Conservation (phyloP, 2,888 invertebrate species). For the Plagodis dolabraria region DNA sequence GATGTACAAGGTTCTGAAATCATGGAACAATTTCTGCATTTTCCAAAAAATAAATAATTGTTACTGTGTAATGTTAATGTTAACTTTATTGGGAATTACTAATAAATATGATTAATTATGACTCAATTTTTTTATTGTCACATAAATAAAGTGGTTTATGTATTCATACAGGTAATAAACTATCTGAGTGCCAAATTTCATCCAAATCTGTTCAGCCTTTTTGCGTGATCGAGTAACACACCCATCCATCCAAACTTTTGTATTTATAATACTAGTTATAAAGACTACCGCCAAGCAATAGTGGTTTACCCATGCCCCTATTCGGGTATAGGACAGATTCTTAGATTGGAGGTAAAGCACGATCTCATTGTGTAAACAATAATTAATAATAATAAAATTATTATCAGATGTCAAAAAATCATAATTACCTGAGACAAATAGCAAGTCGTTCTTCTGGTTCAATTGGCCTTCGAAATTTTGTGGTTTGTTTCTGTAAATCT, state of each 20-base stretch:
- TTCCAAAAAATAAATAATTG: slow-evolving; percentile 15
- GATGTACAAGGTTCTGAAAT: slow-evolving; percentile 20
- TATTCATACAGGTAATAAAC: slow-evolving; percentile 11
- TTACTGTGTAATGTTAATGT: slow-evolving; percentile 20
- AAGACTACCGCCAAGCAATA: slow-evolving; percentile 26
- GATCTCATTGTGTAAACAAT: slow-evolving; percentile 15
- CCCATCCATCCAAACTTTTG: too few relatives aligned
- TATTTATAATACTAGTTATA: too few relatives aligned
- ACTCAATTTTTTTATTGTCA: slow-evolving; percentile 2
- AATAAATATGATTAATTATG: slow-evolving; percentile 8
- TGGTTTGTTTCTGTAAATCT: slow-evolving; percentile 16
- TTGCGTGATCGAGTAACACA: slow-evolving; percentile 17
- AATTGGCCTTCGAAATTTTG: slow-evolving; percentile 17
- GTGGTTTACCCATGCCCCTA: slow-evolving; percentile 18
- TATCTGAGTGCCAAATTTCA: slow-evolving; percentile 6
- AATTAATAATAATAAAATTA: slow-evolving; percentile 6
- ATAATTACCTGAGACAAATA: slow-evolving; percentile 22
- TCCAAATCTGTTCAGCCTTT: slow-evolving; percentile 18
- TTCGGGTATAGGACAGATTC: slow-evolving; percentile 21
- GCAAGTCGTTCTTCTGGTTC: slow-evolving; percentile 25
- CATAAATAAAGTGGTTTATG: slow-evolving; percentile 3
- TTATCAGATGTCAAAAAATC: slow-evolving; percentile 16
- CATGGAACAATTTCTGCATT: slow-evolving; percentile 17
- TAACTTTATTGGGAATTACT: slow-evolving; percentile 17
- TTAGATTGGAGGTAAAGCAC: slow-evolving; percentile 19